These are phyloP conservation scores for Ceraclea dissimilis DNA, from an alignment of 2,888 invertebrate species.

Conservation along the genomic window DNA sequence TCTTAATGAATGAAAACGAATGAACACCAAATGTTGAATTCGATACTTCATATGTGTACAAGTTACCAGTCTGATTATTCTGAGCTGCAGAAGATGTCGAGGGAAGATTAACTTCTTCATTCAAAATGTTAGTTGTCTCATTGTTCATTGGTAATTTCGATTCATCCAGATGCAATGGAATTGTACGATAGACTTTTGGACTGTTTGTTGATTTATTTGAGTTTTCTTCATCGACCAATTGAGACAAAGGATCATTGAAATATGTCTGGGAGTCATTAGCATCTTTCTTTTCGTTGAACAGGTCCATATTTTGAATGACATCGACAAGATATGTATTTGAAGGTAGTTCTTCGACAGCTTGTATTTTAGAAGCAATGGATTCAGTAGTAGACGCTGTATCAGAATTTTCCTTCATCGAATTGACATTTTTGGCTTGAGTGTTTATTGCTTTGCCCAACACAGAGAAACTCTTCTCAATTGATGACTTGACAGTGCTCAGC, in stretches of 20 bases:
- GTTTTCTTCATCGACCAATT: not conserved
- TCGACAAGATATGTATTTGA: not conserved
- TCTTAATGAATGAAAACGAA: too few relatives aligned
- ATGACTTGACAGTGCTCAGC: slow-evolving; percentile 34
- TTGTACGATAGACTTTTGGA: slow-evolving; percentile 12
- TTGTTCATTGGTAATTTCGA: too few relatives aligned
- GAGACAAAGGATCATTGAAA: not conserved
- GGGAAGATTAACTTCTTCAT: too few relatives aligned
- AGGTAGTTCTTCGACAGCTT: not conserved
- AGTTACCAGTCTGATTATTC: too few relatives aligned
- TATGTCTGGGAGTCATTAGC: not conserved
- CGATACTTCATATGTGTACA: too few relatives aligned
- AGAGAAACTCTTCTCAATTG: slow-evolving; percentile 38
- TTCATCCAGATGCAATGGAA: slow-evolving; percentile 4
- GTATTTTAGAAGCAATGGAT: not conserved
- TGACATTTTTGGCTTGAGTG: not conserved
- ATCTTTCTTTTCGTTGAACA: not conserved
- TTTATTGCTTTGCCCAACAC: slow-evolving; percentile 29
- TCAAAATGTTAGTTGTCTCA: too few relatives aligned
- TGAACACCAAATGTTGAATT: too few relatives aligned
- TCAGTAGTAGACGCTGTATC: not conserved
- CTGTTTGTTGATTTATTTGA: slow-evolving; percentile 4
- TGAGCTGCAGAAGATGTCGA: too few relatives aligned
- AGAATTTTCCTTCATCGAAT: not conserved
- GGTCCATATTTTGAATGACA: not conserved